Base-by-base conservation (phyloP, 2,113 vertebrate species). In the Alexandromys fortis region DNA sequence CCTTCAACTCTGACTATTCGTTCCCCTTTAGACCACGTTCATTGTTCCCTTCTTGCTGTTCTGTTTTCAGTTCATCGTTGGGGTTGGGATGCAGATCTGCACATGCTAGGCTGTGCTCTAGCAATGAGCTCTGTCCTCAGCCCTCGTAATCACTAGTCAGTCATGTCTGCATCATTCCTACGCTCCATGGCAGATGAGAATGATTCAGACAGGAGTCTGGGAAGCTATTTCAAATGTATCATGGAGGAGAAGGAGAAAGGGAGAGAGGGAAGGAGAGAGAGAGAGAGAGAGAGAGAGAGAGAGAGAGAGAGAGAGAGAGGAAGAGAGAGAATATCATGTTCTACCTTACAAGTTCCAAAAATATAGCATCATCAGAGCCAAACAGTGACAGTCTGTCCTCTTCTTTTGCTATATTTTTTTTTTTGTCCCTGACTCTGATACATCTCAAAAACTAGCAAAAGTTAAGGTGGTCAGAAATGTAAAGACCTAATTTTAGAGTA, bases 401-500 rank as follows among this genome's bases (percentile, higher is more conserved):
- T 33, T 72, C 26, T 35, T 68, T 75, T 11, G 9, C 76, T 96
- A 68, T n/a, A 52, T 52, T 88, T 12, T 33, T 58, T 92, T 28
- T 17, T 78, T 70, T 94, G n/a, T 94, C 3, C 26, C 22, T 88
- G 78, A 0, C 52, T 38, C 28, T 95, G 58, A 65, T 93, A 47
- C 26, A 95, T 94, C 70, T 75, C 17, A 58, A 85, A 47, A 67
- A 96, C 72, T 55, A 93, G 42, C 13, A 88, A 90, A 88, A 90
- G 65, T n/a, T 68, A 65, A 96, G 52, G 89, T 38, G 33, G 45
- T 91, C 78, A 30, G 63, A 75, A 96, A 77, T 79, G 30, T 30
- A 89, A 88, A 94, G 52, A 82, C 12, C 38, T 82, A 17, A 70
- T 94, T 94, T 86, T 86, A 94, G 78, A 95, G 65, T 63, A 81